Conservation (phyloP, 2,797 vertebrate genomes). For the Enteromius fasciolatus region DNA sequence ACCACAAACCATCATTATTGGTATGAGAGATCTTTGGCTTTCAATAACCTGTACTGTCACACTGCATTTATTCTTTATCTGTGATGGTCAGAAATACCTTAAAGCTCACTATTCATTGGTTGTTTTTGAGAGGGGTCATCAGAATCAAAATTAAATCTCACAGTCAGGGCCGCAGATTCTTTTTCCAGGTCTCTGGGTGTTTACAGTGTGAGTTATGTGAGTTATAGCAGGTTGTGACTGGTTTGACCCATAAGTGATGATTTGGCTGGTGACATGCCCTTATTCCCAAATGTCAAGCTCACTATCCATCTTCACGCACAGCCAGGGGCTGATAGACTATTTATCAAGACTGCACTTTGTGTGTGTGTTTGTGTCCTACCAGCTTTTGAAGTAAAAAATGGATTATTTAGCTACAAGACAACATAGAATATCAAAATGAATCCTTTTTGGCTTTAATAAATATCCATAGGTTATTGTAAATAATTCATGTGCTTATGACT, state of each 20-base stretch:
- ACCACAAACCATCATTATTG: slow-evolving; percentile 91
- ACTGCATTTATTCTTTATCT: not conserved
- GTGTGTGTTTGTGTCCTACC: slow-evolving; percentile 55
- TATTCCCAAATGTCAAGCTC: slow-evolving; percentile 81
- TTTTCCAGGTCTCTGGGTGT: slow-evolving; percentile 39
- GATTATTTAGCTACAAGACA: not conserved
- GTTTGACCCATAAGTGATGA: slow-evolving; percentile 81
- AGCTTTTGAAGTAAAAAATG: slow-evolving; percentile 9
- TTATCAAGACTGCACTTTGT: slow-evolving; percentile 57
- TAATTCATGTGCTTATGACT: not conserved
- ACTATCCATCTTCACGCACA: slow-evolving; percentile 73
- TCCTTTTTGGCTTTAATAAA: not conserved
- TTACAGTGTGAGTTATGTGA: slow-evolving; percentile 73
- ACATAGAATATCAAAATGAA: not conserved
- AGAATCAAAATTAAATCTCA: slow-evolving; percentile 27
- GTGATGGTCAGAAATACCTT: slow-evolving; percentile 2
- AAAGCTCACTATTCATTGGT: not conserved
- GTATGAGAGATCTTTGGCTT: slow-evolving; percentile 69
- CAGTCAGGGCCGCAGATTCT: not conserved
- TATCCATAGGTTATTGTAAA: not conserved
- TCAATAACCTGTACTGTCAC: slow-evolving; percentile 17
- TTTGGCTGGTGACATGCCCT: slow-evolving; percentile 76
- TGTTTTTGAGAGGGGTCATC: not conserved
- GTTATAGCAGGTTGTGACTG: slow-evolving; percentile 71
- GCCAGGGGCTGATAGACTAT: slow-evolving; percentile 62